A percentile compares a stretch with the other conserved stretches of the same genome.
Conservation (phyloP, 2,888 invertebrate genomes). For the Phengaris alcon region DNA sequence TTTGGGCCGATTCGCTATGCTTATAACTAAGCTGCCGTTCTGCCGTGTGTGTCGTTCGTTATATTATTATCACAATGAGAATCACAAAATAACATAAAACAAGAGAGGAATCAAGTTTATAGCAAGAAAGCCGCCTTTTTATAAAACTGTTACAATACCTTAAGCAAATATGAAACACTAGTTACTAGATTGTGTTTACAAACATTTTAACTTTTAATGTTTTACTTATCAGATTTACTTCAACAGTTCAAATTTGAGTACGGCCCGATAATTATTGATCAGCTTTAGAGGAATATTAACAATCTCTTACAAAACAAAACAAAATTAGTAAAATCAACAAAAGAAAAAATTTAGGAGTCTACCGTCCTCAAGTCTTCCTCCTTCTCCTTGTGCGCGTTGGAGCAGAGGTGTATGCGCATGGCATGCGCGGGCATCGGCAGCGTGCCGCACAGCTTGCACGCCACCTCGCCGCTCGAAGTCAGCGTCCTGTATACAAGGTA, state of each 20-base stretch:
- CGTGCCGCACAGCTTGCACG: conserved; percentile 71
- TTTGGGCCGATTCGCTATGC: not conserved
- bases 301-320: not conserved
- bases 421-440: conserved; percentile 59
- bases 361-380: conserved; percentile 60
- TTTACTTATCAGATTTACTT: too few relatives aligned
- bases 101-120: too few relatives aligned
- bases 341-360: conserved; percentile 44
- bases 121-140: too few relatives aligned
- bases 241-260: too few relatives aligned
- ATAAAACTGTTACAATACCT: too few relatives aligned
- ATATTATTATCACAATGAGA: not conserved
- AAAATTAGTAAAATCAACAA: not conserved
- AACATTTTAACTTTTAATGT: too few relatives aligned
- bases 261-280: too few relatives aligned
- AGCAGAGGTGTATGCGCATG: conserved; percentile 75
- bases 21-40: not conserved
- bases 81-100: not conserved
- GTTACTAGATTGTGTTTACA: too few relatives aligned
- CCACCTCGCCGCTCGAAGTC: conserved; percentile 49
- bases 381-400: conserved; percentile 64
- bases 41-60: too few relatives aligned
- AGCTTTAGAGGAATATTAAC: too few relatives aligned
- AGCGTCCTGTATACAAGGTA: conserved; percentile 47
- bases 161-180: too few relatives aligned